A percentile compares a stretch with the other conserved stretches of the same genome.
phyloP scores from a whole-genome alignment of 2,888 invertebrate species.

The Metalampra italica region DNA sequence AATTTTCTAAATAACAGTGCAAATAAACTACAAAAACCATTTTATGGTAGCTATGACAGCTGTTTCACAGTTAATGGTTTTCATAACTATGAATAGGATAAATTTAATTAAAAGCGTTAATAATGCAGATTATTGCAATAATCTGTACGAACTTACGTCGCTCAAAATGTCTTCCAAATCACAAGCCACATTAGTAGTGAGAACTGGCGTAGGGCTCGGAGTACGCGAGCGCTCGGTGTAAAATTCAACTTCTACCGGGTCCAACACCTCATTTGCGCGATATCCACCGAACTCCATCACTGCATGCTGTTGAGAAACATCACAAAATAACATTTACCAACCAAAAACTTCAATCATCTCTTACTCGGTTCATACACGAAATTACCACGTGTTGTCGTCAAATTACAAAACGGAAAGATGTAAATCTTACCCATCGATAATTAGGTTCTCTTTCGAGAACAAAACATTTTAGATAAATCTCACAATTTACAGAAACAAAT shows the following conservation, averaged over 20 bases:
- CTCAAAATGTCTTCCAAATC: slow-evolving; percentile 75
- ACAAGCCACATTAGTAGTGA: slow-evolving; percentile 60
- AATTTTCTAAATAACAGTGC: too few species aligned
- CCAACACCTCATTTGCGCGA: slow-evolving; percentile 63
- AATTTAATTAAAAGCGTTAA: too few species aligned
- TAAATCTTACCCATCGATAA: slow-evolving; percentile 64
- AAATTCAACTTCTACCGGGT: slow-evolving; percentile 58
- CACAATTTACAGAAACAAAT: slow-evolving; percentile 1
- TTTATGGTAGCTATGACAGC: too few species aligned
- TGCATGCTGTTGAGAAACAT: slow-evolving; percentile 62
- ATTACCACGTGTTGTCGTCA: slow-evolving; percentile 5
- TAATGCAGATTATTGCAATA: not conserved
- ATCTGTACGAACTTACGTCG: slow-evolving; percentile 55
- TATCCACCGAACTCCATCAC: slow-evolving; percentile 75
- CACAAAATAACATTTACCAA: slow-evolving; percentile 40
- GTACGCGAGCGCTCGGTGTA: slow-evolving; percentile 54
- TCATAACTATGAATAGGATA: too few species aligned
- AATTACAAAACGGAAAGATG: slow-evolving; percentile 17
- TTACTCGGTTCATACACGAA: slow-evolving; percentile 20
- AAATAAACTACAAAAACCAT: too few species aligned
- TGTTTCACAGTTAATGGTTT: too few species aligned
- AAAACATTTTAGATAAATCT: slow-evolving; percentile 51
- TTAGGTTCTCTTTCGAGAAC: slow-evolving; percentile 75
- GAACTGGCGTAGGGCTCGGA: slow-evolving; percentile 59
- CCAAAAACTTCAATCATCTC: slow-evolving; percentile 37